Base-by-base conservation (phyloP, 1,140 invertebrate genomes). In the Drosophila nannoptera region DNA sequence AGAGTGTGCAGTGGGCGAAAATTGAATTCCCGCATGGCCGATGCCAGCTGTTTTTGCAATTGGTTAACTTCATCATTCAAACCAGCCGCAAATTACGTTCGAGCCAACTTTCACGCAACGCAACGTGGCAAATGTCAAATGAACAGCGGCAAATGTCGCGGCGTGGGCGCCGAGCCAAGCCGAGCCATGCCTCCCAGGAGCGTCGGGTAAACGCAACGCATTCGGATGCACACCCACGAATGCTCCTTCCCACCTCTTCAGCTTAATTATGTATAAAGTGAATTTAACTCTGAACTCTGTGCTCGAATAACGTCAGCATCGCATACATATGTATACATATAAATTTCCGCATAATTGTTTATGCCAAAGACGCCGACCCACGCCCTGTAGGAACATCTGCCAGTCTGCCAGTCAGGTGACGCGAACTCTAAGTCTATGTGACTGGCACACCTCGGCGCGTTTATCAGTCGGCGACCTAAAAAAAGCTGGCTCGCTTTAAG, bases 11-110 rank as follows among this genome's bases (percentile, higher is more conserved):
- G 48, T 71, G 60, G 16, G 38, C 56, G 29, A 52, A 48, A 65
- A 63, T 73, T 69, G 16, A 55, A 73, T 76, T 69, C 81, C 80
- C 77, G 12, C 45, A 31, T 69, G 81, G 76, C 68, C 52, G 74
- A 74, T 84, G 73, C 65, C 80, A 83, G 76, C 80, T 83, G 81
- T 77, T 84, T 83, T 83, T 80, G 73, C 80, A 83, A 83, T 77
- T 83, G 80, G 75, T 73, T 86, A 83, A 86, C 76, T 83, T 84
- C 80, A 83, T 78, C 54, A 65, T 83, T 83, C 48, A 74, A 70
- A 77, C 73, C 65, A 73, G 65, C 73, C 80, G 65, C 76, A 80
- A 83, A 76, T 86, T 84, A 60, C 50, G 76, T 73, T 67, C 65
- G 67, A 54, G 22, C 53, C 42, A 49, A 69, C 67, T 69, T 56